Conservation (phyloP, 2,113 vertebrate genomes). For the Amblyornis subalaris region DNA sequence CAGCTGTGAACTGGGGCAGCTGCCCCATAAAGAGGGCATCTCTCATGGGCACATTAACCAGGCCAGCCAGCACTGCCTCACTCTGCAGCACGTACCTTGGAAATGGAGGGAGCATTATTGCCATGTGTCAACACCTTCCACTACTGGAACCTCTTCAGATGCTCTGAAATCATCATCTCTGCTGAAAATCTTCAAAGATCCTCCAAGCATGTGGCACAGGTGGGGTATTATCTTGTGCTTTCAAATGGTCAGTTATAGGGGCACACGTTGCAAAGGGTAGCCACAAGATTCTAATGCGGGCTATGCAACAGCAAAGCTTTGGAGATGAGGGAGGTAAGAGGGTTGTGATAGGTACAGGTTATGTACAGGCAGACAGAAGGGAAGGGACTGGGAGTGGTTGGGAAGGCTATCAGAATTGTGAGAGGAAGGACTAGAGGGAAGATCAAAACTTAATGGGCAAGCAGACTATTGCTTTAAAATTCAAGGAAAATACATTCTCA, state of each 20-base stretch:
- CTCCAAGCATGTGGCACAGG: background rate
- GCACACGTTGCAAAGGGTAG: background rate
- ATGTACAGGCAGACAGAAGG: background rate
- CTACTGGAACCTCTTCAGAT: background rate
- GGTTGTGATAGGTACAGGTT: background rate
- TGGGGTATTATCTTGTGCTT: background rate
- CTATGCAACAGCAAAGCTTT: background rate
- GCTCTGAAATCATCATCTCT: background rate
- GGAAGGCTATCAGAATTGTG: fast-evolving
- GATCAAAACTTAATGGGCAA: background rate
- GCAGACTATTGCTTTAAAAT: background rate
- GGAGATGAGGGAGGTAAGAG: background rate
- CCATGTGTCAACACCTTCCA: background rate
- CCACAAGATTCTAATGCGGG: background rate
- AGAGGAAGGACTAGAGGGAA: background rate
- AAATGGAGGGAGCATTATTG: background rate
- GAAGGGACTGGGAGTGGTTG: background rate
- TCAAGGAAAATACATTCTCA: background rate
- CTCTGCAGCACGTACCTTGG: background rate
- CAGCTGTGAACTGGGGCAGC: background rate
- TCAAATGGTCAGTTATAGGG: background rate
- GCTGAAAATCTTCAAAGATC: background rate
- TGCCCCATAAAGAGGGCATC: background rate
- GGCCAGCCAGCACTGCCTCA: background rate
- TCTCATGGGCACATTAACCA: fast-evolving